Evolutionary conservation across 1,140 invertebrate genomes (phyloP).

Genomic region (Drosophila melanogaster): Release_6_plus_ISO1_MT NT_037436.4:15865001-15865500

Average conservation of each 20-base stretch:
- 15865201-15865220: not conserved
- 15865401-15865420: slow-evolving; percentile 51
- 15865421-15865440: slow-evolving; percentile 41
- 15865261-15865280: slow-evolving; percentile 58
- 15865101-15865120: slow-evolving; percentile 18
- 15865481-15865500: slow-evolving; percentile 22
- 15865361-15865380: slow-evolving; percentile 57
- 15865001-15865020: slow-evolving; percentile 39
- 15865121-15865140: slow-evolving; percentile 52
- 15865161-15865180: slow-evolving; percentile 16
- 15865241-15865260: slow-evolving; percentile 77
- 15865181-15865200: not conserved
- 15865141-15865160: slow-evolving; percentile 62
- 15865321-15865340: slow-evolving; percentile 2
- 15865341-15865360: slow-evolving; percentile 16
- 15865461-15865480: slow-evolving; percentile 52
- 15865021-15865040: slow-evolving; percentile 64
- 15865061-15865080: slow-evolving; percentile 65
- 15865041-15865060: slow-evolving; percentile 53
- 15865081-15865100: slow-evolving; percentile 66
- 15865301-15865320: slow-evolving; percentile 49
- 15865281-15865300: slow-evolving; percentile 3
- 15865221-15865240: slow-evolving; percentile 54
- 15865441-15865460: slow-evolving; percentile 57
- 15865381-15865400: slow-evolving; percentile 65